These are phyloP conservation scores for Drosophila setifemur DNA, from an alignment of 1,140 invertebrate genomes.

Conservation along the genomic window DNA sequence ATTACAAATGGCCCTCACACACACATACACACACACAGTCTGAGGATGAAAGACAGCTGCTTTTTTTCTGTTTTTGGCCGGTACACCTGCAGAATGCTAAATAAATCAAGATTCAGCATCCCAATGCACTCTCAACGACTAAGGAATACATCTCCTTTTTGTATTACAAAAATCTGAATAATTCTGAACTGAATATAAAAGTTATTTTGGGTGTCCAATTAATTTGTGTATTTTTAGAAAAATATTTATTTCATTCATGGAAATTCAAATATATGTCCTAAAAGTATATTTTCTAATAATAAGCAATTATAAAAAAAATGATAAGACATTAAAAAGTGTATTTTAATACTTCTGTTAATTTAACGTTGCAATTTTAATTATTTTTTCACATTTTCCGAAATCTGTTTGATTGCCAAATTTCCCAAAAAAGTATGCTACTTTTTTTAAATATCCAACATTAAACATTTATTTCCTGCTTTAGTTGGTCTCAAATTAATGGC, in stretches of 20 bases:
- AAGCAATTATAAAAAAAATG: no score
- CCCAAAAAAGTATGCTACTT: background rate
- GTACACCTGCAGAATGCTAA: constrained; percentile 35
- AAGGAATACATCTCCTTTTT: background rate
- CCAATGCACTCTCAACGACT: background rate
- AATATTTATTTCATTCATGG: no score
- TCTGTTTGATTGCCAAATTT: no score
- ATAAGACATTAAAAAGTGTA: no score
- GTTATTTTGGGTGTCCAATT: background rate
- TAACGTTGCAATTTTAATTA: background rate
- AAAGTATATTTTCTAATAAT: no score
- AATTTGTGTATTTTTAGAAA: background rate
- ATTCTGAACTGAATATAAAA: background rate
- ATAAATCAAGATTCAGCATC: constrained; percentile 24
- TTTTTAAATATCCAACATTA: background rate
- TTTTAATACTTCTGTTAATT: background rate
- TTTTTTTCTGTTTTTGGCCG: background rate
- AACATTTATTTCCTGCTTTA: no score
- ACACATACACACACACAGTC: constrained; percentile 2
- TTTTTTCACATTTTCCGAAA: no score
- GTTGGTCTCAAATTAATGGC: no score
- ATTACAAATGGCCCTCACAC: constrained; percentile 53
- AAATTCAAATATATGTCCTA: no score
- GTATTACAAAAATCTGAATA: background rate
- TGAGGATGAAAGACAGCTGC: constrained; percentile 4